Evolutionary conservation across 2,797 vertebrate species (phyloP).

Genomic region (Remorina albescens): DNA sequence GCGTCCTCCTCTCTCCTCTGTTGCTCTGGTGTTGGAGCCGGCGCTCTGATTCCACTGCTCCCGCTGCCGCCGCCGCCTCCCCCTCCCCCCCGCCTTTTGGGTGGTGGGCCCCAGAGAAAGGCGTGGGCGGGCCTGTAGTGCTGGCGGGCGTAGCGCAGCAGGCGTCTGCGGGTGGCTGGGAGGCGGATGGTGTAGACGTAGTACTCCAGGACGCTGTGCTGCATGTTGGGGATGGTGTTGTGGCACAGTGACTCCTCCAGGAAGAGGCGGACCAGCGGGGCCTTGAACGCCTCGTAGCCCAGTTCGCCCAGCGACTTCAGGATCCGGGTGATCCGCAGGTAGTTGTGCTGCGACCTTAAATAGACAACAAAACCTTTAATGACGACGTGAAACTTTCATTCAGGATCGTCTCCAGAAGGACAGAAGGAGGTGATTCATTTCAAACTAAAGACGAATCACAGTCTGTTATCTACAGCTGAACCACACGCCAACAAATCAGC

Average conservation of each 20-base stretch:
- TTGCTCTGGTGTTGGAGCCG: conserved; percentile 74
- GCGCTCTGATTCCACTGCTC: conserved; percentile 78
- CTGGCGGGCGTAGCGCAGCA: conserved; percentile 91
- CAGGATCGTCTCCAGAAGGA: too few relatives aligned
- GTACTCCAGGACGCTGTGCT: conserved; percentile 96
- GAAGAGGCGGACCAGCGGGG: conserved; percentile 92
- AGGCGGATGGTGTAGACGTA: conserved; percentile 95
- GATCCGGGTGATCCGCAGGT: conserved; percentile 97
- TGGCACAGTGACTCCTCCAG: conserved; percentile 93
- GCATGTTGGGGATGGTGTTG: conserved; percentile 93
- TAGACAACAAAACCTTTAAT: not conserved
- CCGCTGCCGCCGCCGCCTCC: conserved; percentile 62
- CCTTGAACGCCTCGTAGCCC: conserved; percentile 95
- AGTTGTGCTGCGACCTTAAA: conserved; percentile 96
- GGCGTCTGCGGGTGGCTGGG: conserved; percentile 89
- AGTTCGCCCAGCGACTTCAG: conserved; percentile 98
- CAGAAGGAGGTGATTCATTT: too few relatives aligned
- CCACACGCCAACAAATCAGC: too few relatives aligned
- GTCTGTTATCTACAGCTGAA: too few relatives aligned
- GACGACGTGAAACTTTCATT: too few relatives aligned
- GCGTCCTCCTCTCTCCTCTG: conserved; percentile 62
- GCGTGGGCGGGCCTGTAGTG: conserved; percentile 92
- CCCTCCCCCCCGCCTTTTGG: conserved; percentile 79
- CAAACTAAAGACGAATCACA: too few relatives aligned
- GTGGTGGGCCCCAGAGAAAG: conserved; percentile 95